phyloP scores from a whole-genome alignment of 2,113 vertebrate species.

The Hippocampus barbouri region DNA sequence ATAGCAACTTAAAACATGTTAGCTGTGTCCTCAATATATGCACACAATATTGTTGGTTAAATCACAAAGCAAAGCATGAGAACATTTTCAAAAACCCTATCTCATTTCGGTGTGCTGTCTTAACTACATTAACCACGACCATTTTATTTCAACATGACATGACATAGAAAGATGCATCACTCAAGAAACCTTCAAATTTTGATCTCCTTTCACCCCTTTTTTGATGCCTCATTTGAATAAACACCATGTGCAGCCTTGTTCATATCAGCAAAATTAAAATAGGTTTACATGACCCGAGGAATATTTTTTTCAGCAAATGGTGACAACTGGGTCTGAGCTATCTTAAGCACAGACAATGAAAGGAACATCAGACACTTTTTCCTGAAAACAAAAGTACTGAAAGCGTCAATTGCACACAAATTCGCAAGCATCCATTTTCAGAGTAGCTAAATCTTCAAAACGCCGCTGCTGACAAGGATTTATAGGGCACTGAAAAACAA shows the following conservation, averaged over 20 bases:
- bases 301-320: constrained; percentile 24
- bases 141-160: background rate
- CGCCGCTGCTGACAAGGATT: constrained; percentile 20
- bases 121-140: background rate
- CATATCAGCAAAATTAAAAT: constrained; percentile 49
- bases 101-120: no score
- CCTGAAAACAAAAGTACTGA: constrained; percentile 14
- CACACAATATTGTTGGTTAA: background rate
- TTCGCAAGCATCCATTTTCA: constrained; percentile 17
- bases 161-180: background rate
- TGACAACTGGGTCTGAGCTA: constrained; percentile 36
- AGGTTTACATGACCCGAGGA: constrained; percentile 39
- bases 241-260: constrained; percentile 30
- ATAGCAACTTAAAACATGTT: no score
- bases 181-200: background rate
- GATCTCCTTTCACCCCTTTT: background rate
- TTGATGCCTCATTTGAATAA: constrained; percentile 38
- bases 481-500: constrained; percentile 29
- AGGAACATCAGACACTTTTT: constrained; percentile 8
- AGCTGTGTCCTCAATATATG: no score
- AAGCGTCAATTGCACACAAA: constrained; percentile 19
- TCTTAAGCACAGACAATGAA: constrained; percentile 42
- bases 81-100: background rate
- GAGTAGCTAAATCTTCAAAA: constrained; percentile 18
- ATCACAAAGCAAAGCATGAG: background rate